Evolutionary conservation across 1,140 invertebrate genomes (phyloP), one percentile per base, ranked within the genome.

Genomic region (Acromyrmex charruanus): DNA sequence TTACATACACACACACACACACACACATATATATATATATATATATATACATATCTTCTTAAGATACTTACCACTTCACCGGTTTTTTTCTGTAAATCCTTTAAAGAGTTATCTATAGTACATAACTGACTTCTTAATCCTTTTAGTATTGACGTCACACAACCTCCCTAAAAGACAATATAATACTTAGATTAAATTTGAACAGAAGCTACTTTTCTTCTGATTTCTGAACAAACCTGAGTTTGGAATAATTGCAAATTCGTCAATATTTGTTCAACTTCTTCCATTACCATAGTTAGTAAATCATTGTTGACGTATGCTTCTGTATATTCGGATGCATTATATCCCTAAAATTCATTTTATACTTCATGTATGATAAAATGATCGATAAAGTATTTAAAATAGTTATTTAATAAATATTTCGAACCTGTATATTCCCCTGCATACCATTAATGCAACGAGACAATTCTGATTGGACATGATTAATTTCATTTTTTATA

Each of bases 401-500:
- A 71, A 75, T 65, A 63, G 7, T 28, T 66, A 55, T 55, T 80
- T 14, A 77, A 77, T 25, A 28, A 18, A 85, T 55, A 59, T 31
- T 77, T 44, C 28, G 71, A 59, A 93, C 91, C 69, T 92, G 85
- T 65, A 91, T 82, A 86, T 92, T 92, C 61, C 79, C 79, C 14
- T 93, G 89, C 61, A 93, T 91, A 79, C 81, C 87, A 65, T 89
- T 91, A 68, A 93, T 68, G 55, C 65, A 87, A 71, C 86, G 88
- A 51, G 87, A 92, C 14, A 93, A 89, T 59, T 94, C 89, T n/a
- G 61, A 85, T 63, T 93, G 90, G 28, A 82, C 63, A 86, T 90
- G 89, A 89, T 95, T 95, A 51, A 95, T 93, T 59, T 94, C 90
- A 92, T 95, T 94, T 86, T 95, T 95, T 44, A 95, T 89, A 65